These are phyloP conservation scores for Lepidotrigona ventralis DNA, from an alignment of 1,140 invertebrate genomes.

Conservation along the genomic window DNA sequence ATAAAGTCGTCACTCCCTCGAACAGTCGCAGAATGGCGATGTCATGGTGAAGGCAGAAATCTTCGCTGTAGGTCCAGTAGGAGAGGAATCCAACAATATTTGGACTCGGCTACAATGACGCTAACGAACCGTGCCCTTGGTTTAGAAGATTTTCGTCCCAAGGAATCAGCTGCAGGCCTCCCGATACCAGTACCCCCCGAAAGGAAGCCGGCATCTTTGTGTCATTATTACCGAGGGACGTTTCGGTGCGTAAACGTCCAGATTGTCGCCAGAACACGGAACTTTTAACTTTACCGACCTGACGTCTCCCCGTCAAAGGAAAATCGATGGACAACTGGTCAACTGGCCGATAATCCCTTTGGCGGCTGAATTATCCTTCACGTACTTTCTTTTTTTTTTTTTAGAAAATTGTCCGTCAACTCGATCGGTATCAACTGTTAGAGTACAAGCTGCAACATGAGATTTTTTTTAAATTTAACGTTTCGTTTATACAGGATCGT, in stretches of 20 bases:
- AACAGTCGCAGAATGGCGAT: constrained; percentile 27
- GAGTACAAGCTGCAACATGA: neutral
- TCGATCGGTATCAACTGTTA: too few species aligned
- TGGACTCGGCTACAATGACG: constrained; percentile 59
- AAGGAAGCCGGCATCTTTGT: constrained; percentile 56
- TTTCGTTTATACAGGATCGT: neutral
- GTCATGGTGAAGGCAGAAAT: constrained; percentile 37
- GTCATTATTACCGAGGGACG: constrained; percentile 56
- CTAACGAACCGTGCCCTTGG: constrained; percentile 60
- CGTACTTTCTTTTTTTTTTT: neutral
- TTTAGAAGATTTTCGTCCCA: constrained; percentile 57
- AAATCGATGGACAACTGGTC: neutral
- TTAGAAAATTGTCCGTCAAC: neutral
- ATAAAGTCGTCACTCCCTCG: constrained; percentile 54
- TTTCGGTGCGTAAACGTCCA: constrained; percentile 19
- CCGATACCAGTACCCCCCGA: constrained; percentile 17
- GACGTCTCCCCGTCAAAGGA: neutral
- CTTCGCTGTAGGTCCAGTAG: constrained; percentile 58
- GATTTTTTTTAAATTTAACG: neutral
- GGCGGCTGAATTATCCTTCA: neutral
- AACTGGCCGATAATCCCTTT: neutral
- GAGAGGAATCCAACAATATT: constrained; percentile 64
- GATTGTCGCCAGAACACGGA: neutral
- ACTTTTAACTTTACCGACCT: constrained; percentile 31
- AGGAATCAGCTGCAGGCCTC: constrained; percentile 43